These are phyloP conservation scores for Podiceps cristatus DNA, from an alignment of 2,113 vertebrate genomes.

Conservation along the genomic window DNA sequence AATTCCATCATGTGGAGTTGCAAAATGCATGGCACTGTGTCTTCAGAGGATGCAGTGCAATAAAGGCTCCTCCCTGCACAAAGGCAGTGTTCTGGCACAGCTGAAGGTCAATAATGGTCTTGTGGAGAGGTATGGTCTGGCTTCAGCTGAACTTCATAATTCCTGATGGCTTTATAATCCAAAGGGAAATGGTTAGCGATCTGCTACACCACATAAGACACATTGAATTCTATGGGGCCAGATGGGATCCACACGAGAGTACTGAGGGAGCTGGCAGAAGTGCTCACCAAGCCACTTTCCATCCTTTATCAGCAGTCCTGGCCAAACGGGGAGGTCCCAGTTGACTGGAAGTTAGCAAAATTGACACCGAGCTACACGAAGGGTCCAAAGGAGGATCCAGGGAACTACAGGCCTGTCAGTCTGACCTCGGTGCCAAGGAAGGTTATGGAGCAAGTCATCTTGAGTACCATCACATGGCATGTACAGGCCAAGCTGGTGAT, in stretches of 20 bases:
- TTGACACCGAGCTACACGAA: background rate
- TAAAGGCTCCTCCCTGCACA: background rate
- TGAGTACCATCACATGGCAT: background rate
- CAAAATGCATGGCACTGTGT: background rate
- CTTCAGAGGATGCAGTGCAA: background rate
- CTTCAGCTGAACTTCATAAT: background rate
- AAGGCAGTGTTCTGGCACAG: background rate
- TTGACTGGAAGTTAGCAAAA: no score
- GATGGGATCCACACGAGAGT: background rate
- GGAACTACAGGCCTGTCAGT: background rate
- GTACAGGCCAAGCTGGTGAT: background rate
- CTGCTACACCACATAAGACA: background rate
- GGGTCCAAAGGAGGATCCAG: fast-evolving
- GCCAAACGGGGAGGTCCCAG: no score
- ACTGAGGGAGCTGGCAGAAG: background rate
- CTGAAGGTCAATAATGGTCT: background rate
- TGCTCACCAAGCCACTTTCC: no score
- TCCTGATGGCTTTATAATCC: background rate
- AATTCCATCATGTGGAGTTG: background rate
- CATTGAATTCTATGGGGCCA: background rate
- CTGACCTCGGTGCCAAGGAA: background rate
- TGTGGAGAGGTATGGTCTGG: background rate
- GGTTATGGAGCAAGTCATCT: background rate
- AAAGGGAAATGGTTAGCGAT: background rate
- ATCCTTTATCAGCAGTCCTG: no score